Base-by-base conservation (phyloP, 1,140 invertebrate species). In the Drosophila littoralis region DNA sequence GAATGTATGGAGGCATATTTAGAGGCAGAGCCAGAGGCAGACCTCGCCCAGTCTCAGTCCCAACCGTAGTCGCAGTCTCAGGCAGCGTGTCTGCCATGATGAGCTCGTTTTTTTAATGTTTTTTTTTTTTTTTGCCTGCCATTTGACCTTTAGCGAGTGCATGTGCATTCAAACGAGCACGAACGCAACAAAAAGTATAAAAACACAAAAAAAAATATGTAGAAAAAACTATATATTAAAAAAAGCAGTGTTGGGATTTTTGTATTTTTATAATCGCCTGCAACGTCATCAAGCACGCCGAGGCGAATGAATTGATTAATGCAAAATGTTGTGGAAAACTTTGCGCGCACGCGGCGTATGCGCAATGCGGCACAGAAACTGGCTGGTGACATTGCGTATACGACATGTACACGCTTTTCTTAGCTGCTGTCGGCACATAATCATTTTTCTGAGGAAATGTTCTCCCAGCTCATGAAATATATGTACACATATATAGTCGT, bases 61-160 rank as follows among this genome's bases (percentile, higher is more conserved):
- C 22, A 50, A 1, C 10, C 59, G 52, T 63, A 69, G 40, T 33
- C 28, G 45, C 72, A 79, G 77, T 66, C 71, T 54, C 65, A 46
- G 71, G 71, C 71, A 54, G 63, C 66, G 73, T 74, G 74, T 69
- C 60, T 64, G 46, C 48, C 10, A 12, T 54, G 45, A 43, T 63
- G 72, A 59, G 65, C 65, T 79, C 72, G 75, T 84, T 67, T 61
- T 38, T 52, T 50, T 48, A 17, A 12, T 38, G 54, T 46, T 63
- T 66, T 54, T 51, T 43, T 58, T 46, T 48, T 48, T 55, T 57
- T 63, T 59, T 54, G 32, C 51, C 61, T 75, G 70, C 42, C 79
- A 75, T 85, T 88, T 79, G 82, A 86, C 82, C 82, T 86, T 86
- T 86, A 79, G 79, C 58, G 71, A 51, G 42, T 74, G 71, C 66